Conservation (phyloP, 2,888 invertebrate genomes). For the Schrankia costaestrigalis region DNA sequence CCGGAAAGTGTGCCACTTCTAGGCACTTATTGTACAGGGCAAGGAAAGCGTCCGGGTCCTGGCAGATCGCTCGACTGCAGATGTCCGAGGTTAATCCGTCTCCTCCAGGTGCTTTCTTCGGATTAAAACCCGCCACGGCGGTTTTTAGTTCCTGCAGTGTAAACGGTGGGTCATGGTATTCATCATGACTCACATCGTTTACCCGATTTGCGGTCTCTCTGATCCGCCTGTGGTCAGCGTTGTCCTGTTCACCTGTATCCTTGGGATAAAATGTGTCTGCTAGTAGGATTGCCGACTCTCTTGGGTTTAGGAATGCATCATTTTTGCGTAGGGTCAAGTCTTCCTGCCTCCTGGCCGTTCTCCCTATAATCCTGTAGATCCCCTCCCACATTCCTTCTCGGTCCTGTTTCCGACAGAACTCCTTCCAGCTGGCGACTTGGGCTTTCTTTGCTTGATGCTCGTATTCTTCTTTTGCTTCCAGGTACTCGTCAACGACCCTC, state of each 20-base stretch:
- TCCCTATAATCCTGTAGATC: conserved; percentile 1
- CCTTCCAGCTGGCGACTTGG: conserved; percentile 14
- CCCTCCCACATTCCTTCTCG: conserved; percentile 9
- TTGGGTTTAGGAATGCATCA: conserved; percentile 2
- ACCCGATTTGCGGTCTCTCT: neutral
- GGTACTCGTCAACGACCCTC: conserved; percentile 11
- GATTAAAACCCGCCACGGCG: neutral
- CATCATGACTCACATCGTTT: neutral
- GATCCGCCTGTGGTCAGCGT: neutral
- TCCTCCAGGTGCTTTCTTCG: neutral
- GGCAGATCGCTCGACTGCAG: neutral
- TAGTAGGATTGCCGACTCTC: conserved; percentile 5
- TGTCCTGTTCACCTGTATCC: neutral
- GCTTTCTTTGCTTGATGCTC: conserved; percentile 3
- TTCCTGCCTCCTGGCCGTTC: neutral
- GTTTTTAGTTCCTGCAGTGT: neutral
- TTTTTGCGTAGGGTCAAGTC: neutral
- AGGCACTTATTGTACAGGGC: neutral
- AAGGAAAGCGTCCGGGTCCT: neutral
- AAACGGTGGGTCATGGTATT: no score
- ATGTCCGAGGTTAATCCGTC: neutral
- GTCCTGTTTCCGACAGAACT: conserved; percentile 17
- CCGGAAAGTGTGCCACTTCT: neutral
- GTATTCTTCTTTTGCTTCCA: conserved; percentile 12
- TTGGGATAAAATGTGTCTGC: conserved; percentile 4